Evolutionary conservation across 2,888 invertebrate genomes (phyloP).

Genomic region (Galerucella nymphaeae): DNA sequence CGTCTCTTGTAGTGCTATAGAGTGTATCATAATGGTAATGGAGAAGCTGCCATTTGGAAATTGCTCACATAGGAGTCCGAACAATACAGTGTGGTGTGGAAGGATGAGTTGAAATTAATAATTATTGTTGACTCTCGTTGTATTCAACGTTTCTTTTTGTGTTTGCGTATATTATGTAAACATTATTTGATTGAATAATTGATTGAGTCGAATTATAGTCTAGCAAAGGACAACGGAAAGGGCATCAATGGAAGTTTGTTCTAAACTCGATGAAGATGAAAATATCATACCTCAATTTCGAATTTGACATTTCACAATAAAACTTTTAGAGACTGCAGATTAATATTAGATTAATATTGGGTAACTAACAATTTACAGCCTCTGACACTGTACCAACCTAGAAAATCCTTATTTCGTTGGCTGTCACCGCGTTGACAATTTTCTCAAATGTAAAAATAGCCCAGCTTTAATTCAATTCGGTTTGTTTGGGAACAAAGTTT

Average conservation of each 20-base stretch:
- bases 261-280: too few species aligned
- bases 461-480: background rate
- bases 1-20: constrained; percentile 20
- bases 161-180: background rate
- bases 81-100: constrained; percentile 58
- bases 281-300: too few species aligned
- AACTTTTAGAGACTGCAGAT: too few species aligned
- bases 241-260: background rate
- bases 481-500: background rate
- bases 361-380: too few species aligned
- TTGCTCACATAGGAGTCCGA: constrained; percentile 55
- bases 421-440: background rate
- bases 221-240: too few species aligned
- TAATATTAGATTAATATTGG: too few species aligned
- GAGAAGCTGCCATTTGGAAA: constrained; percentile 52
- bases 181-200: too few species aligned
- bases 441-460: background rate
- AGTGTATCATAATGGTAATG: constrained; percentile 42
- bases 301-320: too few species aligned
- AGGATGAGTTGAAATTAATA: too few species aligned
- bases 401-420: too few species aligned
- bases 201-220: too few species aligned
- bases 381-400: too few species aligned
- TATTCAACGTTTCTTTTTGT: constrained; percentile 43
- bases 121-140: constrained; percentile 58